Conservation (phyloP, 2,797 vertebrate species). For the Yasuhikotakia modesta region DNA sequence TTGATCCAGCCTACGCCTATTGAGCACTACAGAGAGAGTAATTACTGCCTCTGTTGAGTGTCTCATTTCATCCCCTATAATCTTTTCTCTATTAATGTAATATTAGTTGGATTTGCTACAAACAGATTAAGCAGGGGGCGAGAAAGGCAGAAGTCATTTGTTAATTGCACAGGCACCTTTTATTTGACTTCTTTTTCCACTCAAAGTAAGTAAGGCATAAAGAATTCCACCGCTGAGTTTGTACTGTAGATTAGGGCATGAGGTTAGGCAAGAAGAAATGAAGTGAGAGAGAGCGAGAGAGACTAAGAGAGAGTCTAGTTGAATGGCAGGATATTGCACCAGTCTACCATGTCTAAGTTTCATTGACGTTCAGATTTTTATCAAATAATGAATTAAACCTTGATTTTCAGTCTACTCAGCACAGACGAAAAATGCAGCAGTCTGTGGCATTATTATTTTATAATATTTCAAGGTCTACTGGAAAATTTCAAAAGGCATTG, state of each 20-base stretch:
- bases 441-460: slow-evolving; percentile 67
- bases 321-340: slow-evolving; percentile 66
- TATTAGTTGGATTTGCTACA: slow-evolving; percentile 73
- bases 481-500: slow-evolving; percentile 63
- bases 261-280: slow-evolving; percentile 55
- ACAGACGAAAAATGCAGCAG: slow-evolving; percentile 57
- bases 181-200: slow-evolving; percentile 66
- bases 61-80: slow-evolving; percentile 68
- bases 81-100: slow-evolving; percentile 67
- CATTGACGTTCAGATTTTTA: slow-evolving; percentile 74
- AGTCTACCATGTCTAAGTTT: slow-evolving; percentile 71
- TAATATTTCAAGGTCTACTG: slow-evolving; percentile 66
- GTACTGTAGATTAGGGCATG: slow-evolving; percentile 61
- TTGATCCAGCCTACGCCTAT: slow-evolving; percentile 56
- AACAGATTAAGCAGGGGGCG: slow-evolving; percentile 72
- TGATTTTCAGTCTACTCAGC: slow-evolving; percentile 78
- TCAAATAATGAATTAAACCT: slow-evolving; percentile 74
- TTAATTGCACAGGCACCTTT: slow-evolving; percentile 75
- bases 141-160: slow-evolving; percentile 73
- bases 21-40: slow-evolving; percentile 65
- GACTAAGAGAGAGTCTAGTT: slow-evolving; percentile 40
- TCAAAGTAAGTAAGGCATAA: slow-evolving; percentile 62
- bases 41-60: slow-evolving; percentile 69
- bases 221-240: slow-evolving; percentile 68
- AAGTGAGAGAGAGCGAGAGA: background rate